These are phyloP conservation scores for Aplocera efformata DNA, from an alignment of 2,888 invertebrate genomes.

Conservation along the genomic window DNA sequence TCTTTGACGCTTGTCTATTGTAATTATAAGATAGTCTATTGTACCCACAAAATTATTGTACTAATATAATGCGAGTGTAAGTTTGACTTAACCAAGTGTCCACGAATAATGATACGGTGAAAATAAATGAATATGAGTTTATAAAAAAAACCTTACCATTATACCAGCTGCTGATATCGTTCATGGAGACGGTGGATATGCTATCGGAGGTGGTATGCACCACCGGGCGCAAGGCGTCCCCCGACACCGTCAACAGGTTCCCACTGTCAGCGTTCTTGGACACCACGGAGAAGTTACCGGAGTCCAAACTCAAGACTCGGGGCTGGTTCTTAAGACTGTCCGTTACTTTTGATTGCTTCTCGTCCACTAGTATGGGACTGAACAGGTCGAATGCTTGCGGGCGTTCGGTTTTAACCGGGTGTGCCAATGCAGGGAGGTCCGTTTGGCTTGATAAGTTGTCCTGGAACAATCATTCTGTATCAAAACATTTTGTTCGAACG, in stretches of 20 bases:
- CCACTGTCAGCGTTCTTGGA: conserved; percentile 57
- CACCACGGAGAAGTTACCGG: conserved; percentile 65
- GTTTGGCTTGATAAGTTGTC: conserved; percentile 50
- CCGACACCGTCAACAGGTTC: conserved; percentile 56
- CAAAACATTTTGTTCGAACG: no score
- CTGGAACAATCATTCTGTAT: no score
- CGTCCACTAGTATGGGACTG: conserved; percentile 74
- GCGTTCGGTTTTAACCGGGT: conserved; percentile 44
- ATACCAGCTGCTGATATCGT: conserved; percentile 85
- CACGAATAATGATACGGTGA: no score
- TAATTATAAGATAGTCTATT: no score
- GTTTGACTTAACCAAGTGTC: no score
- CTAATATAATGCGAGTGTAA: no score
- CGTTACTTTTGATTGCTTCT: conserved; percentile 60
- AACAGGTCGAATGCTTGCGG: conserved; percentile 74
- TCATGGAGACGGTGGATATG: conserved; percentile 76
- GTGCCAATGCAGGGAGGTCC: conserved; percentile 28
- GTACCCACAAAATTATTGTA: no score
- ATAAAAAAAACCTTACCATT: no score
- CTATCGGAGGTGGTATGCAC: conserved; percentile 63
- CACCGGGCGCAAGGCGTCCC: conserved; percentile 60
- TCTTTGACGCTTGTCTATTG: no score
- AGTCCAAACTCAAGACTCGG: conserved; percentile 62
- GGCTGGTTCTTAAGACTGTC: conserved; percentile 57
- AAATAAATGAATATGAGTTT: no score